Evolutionary conservation across 2,888 invertebrate genomes (phyloP).

Genomic region (Lamproptera curius): DNA sequence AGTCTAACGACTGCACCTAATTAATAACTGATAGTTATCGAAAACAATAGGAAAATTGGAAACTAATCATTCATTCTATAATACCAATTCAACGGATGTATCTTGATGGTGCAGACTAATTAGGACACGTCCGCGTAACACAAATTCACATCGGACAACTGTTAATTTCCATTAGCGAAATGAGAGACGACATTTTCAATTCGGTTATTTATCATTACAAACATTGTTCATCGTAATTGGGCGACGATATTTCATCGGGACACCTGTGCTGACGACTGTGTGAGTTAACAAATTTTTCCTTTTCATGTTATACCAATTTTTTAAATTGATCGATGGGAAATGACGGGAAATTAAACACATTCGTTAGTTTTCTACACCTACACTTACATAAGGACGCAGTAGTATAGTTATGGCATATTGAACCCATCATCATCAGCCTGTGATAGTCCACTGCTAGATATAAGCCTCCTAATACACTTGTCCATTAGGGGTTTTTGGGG

Average conservation of each 20-base stretch:
- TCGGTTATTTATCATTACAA: conserved; percentile 9
- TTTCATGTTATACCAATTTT: neutral
- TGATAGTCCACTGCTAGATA: too few relatives aligned
- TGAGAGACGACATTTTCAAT: conserved; percentile 2
- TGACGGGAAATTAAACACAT: too few relatives aligned
- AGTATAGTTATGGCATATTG: too few relatives aligned
- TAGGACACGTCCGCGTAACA: neutral
- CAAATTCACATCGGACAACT: conserved; percentile 2
- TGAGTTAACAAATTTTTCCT: neutral
- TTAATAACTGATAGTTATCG: too few relatives aligned
- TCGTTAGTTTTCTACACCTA: too few relatives aligned
- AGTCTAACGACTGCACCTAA: too few relatives aligned
- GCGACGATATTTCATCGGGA: conserved; percentile 4
- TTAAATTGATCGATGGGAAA: too few relatives aligned
- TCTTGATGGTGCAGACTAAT: neutral
- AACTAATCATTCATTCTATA: neutral
- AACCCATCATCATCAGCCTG: too few relatives aligned
- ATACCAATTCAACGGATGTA: neutral
- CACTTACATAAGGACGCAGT: too few relatives aligned
- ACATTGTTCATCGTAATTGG: conserved; percentile 4
- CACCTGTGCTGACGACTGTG: neutral
- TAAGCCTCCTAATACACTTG: too few relatives aligned
- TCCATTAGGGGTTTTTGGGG: too few relatives aligned
- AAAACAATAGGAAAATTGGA: too few relatives aligned
- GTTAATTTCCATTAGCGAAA: conserved; percentile 9